phyloP scores from a whole-genome alignment of 2,113 vertebrate genomes.

The Cheirogaleus medius region DNA sequence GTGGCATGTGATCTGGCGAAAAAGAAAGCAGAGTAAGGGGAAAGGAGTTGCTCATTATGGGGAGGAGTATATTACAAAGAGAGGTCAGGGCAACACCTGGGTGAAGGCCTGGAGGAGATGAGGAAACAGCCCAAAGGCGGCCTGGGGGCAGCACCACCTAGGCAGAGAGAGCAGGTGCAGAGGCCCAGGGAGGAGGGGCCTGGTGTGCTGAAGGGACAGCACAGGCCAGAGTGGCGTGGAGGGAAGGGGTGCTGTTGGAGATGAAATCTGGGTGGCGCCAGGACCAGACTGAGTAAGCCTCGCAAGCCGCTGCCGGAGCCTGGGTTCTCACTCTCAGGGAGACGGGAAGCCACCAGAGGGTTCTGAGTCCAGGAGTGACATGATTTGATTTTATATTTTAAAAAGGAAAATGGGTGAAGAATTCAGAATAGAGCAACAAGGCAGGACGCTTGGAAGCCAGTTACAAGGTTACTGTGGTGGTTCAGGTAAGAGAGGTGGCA shows the following conservation, averaged over 20 bases:
- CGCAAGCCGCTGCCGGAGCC: background rate
- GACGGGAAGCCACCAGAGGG: background rate
- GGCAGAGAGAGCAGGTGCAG: background rate
- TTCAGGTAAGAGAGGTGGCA: background rate
- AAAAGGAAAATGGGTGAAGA: background rate
- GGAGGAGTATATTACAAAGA: background rate
- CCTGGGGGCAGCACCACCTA: background rate
- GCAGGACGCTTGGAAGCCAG: background rate
- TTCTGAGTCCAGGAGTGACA: background rate
- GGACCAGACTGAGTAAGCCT: background rate
- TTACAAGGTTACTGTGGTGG: background rate
- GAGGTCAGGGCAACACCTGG: background rate
- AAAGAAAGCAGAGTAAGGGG: background rate
- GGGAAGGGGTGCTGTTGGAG: background rate
- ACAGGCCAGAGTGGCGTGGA: background rate
- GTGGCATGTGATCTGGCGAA: background rate
- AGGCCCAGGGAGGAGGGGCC: background rate
- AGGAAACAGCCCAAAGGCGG: background rate
- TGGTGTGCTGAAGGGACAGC: background rate
- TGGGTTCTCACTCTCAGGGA: background rate
- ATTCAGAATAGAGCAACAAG: background rate
- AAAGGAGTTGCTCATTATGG: background rate
- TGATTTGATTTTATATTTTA: background rate
- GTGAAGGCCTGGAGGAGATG: background rate
- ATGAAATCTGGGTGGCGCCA: fast-evolving